Conservation (phyloP, 2,113 vertebrate species). For the Melanerpes aurifrons region DNA sequence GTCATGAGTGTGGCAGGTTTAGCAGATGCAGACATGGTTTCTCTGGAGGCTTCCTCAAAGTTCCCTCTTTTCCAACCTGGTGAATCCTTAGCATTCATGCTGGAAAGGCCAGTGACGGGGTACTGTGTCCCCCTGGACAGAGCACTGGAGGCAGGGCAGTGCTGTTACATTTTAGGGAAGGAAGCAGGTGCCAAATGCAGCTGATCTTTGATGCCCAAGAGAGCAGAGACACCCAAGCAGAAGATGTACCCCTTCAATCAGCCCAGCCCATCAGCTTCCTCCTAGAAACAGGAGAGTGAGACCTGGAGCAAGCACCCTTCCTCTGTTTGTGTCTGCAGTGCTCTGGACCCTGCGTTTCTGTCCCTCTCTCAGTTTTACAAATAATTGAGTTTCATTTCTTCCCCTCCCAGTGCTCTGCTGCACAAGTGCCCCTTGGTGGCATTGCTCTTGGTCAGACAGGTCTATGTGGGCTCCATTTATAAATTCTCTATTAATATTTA, state of each 20-base stretch:
- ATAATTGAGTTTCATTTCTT: conserved; percentile 28
- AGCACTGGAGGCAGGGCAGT: not conserved
- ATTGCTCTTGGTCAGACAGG: conserved; percentile 23
- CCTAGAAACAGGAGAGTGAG: not conserved
- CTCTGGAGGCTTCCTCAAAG: not conserved
- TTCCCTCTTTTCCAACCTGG: not conserved
- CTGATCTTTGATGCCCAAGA: not conserved
- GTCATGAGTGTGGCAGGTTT: not conserved
- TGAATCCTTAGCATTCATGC: not conserved
- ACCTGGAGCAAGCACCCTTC: not conserved
- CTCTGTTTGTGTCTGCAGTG: not conserved
- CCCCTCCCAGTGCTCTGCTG: not conserved
- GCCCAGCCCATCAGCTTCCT: not conserved
- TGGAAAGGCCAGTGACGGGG: not conserved
- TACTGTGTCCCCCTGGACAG: not conserved
- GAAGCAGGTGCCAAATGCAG: not conserved
- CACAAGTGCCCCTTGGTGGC: conserved; percentile 23
- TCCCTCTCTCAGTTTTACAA: not conserved
- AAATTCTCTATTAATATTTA: conserved; percentile 75
- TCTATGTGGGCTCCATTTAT: conserved; percentile 53
- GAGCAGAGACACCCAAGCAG: not conserved
- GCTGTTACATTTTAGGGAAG: not conserved
- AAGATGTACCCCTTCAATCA: not conserved
- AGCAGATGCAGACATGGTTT: not conserved
- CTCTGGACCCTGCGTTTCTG: not conserved